Evolutionary conservation across 2,888 invertebrate species (phyloP).

Genomic region (Emesis furor): DNA sequence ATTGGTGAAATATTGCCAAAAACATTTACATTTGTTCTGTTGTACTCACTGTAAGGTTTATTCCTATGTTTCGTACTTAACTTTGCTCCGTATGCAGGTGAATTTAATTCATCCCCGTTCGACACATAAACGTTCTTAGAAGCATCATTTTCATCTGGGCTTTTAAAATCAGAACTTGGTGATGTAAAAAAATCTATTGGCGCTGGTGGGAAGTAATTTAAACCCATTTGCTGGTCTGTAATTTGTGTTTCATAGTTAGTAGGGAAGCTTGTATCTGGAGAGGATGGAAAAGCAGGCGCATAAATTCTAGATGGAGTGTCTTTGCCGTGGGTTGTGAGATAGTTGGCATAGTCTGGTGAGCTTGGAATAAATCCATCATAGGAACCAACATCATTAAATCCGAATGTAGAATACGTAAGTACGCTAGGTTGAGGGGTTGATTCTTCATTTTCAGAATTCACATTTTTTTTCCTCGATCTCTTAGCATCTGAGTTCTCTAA

Average conservation of each 20-base stretch:
- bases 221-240: constrained; percentile 80
- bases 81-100: constrained; percentile 86
- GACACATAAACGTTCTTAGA: constrained; percentile 74
- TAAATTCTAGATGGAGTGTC: constrained; percentile 85
- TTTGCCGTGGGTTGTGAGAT: constrained; percentile 80
- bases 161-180: constrained; percentile 78
- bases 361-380: constrained; percentile 88
- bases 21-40: constrained; percentile 80
- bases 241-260: constrained; percentile 81
- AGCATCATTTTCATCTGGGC: constrained; percentile 78
- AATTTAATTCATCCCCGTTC: constrained; percentile 78
- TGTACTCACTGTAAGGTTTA: constrained; percentile 78
- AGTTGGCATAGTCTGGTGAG: constrained; percentile 86
- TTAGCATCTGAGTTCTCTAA: constrained; percentile 80
- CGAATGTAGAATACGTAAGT: constrained; percentile 88
- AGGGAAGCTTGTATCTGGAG: constrained; percentile 82
- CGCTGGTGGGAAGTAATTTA: constrained; percentile 82
- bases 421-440: constrained; percentile 86
- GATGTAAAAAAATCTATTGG: constrained; percentile 81
- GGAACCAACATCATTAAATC: constrained; percentile 87
- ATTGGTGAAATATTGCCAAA: constrained; percentile 77
- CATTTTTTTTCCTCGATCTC: constrained; percentile 83
- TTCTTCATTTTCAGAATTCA: constrained; percentile 81
- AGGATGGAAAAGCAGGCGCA: constrained; percentile 87
- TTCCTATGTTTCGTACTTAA: constrained; percentile 82